Percentiles rank a stretch among this genome's conserved stretches.
phyloP scores from a whole-genome alignment of 2,888 invertebrate genomes.

The Macrophya annulata region DNA sequence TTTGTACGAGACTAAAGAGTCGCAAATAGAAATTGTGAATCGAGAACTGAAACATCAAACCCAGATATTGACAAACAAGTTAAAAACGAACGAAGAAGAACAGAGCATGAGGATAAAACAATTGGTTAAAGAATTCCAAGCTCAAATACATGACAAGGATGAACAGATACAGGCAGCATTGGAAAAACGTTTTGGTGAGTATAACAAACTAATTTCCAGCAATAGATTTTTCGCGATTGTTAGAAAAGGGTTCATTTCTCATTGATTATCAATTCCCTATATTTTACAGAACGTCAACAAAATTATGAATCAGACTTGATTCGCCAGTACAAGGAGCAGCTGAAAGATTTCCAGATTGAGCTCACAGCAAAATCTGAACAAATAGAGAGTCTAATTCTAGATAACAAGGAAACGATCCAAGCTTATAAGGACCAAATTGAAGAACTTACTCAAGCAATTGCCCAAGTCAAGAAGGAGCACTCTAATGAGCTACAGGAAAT shows the following conservation, averaged over 20 bases:
- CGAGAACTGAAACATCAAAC: conserved; percentile 69
- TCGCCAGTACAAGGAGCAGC: conserved; percentile 75
- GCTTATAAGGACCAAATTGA: conserved; percentile 71
- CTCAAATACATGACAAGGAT: conserved; percentile 76
- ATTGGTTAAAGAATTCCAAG: conserved; percentile 76
- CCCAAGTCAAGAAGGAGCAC: conserved; percentile 70
- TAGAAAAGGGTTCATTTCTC: background rate
- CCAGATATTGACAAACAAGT: conserved; percentile 68
- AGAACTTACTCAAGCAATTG: conserved; percentile 66
- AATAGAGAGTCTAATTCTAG: conserved; percentile 72
- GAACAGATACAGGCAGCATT: conserved; percentile 75
- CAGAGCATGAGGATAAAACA: conserved; percentile 75
- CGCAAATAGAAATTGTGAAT: conserved; percentile 70
- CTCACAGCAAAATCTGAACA: conserved; percentile 75
- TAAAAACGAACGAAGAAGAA: conserved; percentile 71
- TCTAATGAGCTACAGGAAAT: conserved; percentile 72
- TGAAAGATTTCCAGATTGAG: conserved; percentile 76
- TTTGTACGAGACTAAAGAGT: conserved; percentile 73
- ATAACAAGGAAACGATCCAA: conserved; percentile 67
- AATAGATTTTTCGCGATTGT: background rate
- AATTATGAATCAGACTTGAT: conserved; percentile 75
- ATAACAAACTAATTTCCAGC: background rate
- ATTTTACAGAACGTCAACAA: conserved; percentile 72
- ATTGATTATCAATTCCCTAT: background rate
- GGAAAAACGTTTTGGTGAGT: conserved; percentile 75